phyloP scores from a whole-genome alignment of 2,113 vertebrate species.

The Salvator merianae region DNA sequence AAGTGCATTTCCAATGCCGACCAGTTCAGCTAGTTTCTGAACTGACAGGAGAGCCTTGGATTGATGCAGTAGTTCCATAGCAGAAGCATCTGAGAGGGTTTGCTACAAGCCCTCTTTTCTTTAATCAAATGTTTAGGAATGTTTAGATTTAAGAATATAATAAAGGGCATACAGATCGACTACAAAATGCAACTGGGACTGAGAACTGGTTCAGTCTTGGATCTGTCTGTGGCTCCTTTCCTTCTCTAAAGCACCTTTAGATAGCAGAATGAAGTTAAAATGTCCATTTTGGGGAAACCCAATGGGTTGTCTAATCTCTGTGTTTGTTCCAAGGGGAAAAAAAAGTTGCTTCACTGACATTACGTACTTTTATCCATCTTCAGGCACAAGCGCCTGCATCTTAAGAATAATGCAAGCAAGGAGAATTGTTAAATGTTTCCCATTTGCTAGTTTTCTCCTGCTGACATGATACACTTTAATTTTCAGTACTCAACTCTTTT shows the following conservation, averaged over 20 bases:
- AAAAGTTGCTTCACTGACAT: not conserved
- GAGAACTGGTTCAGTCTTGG: not conserved
- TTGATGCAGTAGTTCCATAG: not conserved
- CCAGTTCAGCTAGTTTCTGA: not conserved
- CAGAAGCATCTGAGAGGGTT: not conserved
- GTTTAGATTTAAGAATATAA: not conserved
- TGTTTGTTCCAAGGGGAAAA: not conserved
- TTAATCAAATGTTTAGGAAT: not conserved
- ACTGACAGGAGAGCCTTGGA: not conserved
- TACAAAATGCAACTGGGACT: not conserved
- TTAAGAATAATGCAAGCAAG: not conserved
- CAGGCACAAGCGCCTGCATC: not conserved
- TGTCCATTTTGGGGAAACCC: not conserved
- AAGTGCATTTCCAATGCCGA: fast-evolving
- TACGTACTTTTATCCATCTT: not conserved
- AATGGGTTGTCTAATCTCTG: not conserved
- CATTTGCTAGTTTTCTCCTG: not conserved
- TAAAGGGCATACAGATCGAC: not conserved
- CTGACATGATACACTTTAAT: not conserved
- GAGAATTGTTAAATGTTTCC: not conserved
- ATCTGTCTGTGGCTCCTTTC: not conserved
- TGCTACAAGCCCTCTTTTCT: not conserved
- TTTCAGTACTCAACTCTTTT: not conserved
- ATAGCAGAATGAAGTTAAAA: not conserved
- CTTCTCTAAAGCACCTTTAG: not conserved